Percentiles rank a stretch among this genome's conserved stretches.
Evolutionary conservation across 2,113 vertebrate genomes (phyloP).

Genomic region (Anolis sagrei): DNA sequence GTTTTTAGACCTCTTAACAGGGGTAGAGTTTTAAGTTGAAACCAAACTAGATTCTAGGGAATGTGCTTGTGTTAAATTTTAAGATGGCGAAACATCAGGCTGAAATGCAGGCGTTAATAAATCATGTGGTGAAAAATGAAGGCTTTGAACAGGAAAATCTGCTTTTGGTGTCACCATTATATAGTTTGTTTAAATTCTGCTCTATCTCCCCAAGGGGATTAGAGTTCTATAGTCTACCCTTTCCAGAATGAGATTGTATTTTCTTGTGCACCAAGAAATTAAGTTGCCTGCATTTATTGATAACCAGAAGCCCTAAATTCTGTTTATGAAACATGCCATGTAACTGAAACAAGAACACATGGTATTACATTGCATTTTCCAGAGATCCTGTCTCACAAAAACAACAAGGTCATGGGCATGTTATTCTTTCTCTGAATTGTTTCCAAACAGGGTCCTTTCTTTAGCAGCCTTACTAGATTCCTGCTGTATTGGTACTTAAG

Average conservation of each 20-base stretch:
- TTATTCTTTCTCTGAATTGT: slow-evolving; percentile 10
- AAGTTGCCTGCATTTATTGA: not conserved
- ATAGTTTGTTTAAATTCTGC: too few relatives aligned
- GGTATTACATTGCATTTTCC: slow-evolving; percentile 4
- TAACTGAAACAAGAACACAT: slow-evolving; percentile 16
- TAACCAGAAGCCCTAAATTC: not conserved
- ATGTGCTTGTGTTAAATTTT: not conserved
- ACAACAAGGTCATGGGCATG: not conserved
- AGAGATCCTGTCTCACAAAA: not conserved
- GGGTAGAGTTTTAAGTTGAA: not conserved
- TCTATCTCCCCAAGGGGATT: too few relatives aligned
- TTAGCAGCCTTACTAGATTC: not conserved
- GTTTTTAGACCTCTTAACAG: not conserved
- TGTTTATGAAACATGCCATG: not conserved
- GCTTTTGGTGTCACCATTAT: not conserved
- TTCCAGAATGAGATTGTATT: not conserved
- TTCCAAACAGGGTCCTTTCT: slow-evolving; percentile 31
- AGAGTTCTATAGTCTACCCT: not conserved
- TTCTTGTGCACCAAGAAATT: not conserved
- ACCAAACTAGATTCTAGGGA: not conserved
- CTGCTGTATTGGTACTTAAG: not conserved
- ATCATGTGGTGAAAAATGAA: not conserved
- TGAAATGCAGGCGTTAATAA: not conserved
- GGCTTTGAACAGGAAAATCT: not conserved
- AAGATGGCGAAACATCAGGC: slow-evolving; percentile 3